Base-by-base conservation (phyloP, 2,888 invertebrate genomes). In the Watsonalla binaria region DNA sequence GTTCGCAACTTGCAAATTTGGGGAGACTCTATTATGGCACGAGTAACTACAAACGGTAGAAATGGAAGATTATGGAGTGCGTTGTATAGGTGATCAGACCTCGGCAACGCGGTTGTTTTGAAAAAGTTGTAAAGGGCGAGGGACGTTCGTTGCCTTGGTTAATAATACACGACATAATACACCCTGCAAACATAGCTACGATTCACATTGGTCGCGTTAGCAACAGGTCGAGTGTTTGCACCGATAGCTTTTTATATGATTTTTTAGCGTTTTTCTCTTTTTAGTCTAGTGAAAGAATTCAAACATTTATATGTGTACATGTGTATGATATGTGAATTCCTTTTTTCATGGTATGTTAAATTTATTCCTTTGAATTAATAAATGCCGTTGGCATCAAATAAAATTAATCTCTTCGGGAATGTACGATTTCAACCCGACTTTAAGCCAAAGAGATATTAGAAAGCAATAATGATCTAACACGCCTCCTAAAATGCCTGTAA, bases 41-140 rank as follows among this genome's bases (percentile, higher is more conserved):
- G 66, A 72, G 80, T 72, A 75, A 69, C 65, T 64, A 66, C 79
- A 78, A 82, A 76, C 76, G 79, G 70, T 76, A 75, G 74, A 71
- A 74, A 72, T 70, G 74, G 72, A 78, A 83, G 86, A 88, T 88
- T 89, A 89, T 85, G 82, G 84, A 82, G 75, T 79, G 74, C 75
- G 73, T 73, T 86, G 78, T 85, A 82, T 86, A 82, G 87, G 84
- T 85, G 86, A 88, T 87, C 86, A 86, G 82, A 81, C 80, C 82
- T 78, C 73, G 74, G 78, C 81, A 82, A 78, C 74, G 78, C 71
- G 82, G 79, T 82, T 80, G 35, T 84, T 88, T 85, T 78, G 77
- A 82, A 86, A 84, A 86, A 85, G 78, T 78, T 78, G 68, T 70
- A 46, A 73, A 76, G 81, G 78, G 80, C 63, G 78, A 75, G 81